phyloP scores from a whole-genome alignment of 2,888 invertebrate species.

The Pterobdella sp. region DNA sequence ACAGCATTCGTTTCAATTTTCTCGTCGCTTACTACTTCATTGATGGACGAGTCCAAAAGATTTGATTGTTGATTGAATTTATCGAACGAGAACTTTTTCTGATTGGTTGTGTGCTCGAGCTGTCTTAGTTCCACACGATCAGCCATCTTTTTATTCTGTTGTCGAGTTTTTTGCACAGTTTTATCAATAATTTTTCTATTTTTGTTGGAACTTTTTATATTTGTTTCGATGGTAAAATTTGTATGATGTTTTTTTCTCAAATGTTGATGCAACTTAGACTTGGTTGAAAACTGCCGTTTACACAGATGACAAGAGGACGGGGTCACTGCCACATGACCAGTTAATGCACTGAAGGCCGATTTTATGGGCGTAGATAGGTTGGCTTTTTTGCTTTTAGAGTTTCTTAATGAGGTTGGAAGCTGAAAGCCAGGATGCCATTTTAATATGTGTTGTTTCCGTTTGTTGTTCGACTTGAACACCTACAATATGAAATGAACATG shows the following conservation, averaged over 20 bases:
- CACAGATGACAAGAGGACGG: constrained; percentile 71
- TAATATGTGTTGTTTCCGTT: constrained; percentile 71
- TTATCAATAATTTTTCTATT: constrained; percentile 3
- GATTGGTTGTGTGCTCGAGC: not conserved
- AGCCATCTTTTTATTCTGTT: not conserved
- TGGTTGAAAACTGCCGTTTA: constrained; percentile 77
- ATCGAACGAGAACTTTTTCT: not conserved
- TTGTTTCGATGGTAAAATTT: constrained; percentile 17
- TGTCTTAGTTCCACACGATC: no score
- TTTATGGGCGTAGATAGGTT: constrained; percentile 49
- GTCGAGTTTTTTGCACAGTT: constrained; percentile 2
- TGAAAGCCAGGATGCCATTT: constrained; percentile 74
- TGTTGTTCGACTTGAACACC: constrained; percentile 70
- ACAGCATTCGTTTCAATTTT: not conserved
- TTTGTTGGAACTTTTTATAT: not conserved
- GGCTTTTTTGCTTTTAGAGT: constrained; percentile 48
- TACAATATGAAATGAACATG: constrained; percentile 41
- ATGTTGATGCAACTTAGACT: constrained; percentile 58
- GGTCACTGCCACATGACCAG: constrained; percentile 65
- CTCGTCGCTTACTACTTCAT: not conserved
- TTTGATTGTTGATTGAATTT: not conserved
- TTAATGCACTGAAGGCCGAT: constrained; percentile 62
- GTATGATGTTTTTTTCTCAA: constrained; percentile 53
- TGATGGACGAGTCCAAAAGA: not conserved
- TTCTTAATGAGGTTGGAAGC: constrained; percentile 54